These are phyloP conservation scores for Cettia cetti DNA, from an alignment of 2,113 vertebrate species.

Conservation along the genomic window DNA sequence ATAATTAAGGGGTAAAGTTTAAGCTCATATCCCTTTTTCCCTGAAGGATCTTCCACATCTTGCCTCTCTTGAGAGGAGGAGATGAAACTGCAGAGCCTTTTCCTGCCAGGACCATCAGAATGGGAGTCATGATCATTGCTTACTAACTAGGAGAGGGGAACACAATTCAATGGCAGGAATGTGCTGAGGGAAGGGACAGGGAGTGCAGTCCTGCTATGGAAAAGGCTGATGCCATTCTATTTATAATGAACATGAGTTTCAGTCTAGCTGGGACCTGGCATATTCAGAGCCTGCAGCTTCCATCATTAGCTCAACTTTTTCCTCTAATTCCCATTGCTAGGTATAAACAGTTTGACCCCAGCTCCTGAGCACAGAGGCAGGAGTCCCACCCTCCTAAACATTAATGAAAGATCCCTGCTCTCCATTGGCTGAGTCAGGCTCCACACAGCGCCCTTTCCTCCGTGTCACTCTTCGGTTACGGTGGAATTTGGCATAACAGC, in stretches of 20 bases:
- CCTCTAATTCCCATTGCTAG: background rate
- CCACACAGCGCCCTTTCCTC: conserved; percentile 92
- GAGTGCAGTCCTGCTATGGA: background rate
- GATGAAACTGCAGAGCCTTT: background rate
- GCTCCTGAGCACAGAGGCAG: background rate
- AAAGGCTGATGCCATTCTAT: background rate
- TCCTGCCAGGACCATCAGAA: background rate
- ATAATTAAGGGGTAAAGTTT: background rate
- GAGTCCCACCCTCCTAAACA: conserved; percentile 66
- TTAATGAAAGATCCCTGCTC: conserved; percentile 95
- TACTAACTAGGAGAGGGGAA: background rate
- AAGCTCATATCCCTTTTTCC: background rate
- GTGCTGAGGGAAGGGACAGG: background rate
- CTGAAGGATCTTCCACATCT: background rate
- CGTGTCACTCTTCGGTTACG: conserved; percentile 91
- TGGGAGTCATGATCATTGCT: background rate
- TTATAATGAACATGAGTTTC: background rate
- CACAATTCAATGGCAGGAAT: background rate
- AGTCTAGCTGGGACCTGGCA: background rate
- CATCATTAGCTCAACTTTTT: background rate
- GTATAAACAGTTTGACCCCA: background rate
- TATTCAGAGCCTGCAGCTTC: conserved; percentile 5
- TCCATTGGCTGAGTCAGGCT: conserved; percentile 82
- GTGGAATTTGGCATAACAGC: conserved; percentile 97
- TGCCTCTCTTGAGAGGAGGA: background rate